Conservation (phyloP, 35 echinoderm and acorn worm genomes). For the Anneissia japonica region DNA sequence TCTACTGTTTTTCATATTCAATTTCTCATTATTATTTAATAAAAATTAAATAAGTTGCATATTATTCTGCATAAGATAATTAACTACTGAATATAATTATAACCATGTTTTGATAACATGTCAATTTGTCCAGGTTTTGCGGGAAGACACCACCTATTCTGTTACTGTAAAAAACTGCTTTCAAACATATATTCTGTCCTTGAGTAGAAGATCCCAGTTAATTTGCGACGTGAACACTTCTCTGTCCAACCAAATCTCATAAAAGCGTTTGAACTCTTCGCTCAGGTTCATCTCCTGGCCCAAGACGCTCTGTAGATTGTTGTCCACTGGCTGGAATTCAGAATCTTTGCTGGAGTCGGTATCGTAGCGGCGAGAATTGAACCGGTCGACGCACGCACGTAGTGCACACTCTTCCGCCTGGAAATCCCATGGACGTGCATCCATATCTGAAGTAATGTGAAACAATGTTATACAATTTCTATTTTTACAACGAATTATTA, state of each 20-base stretch:
- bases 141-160: too few relatives aligned
- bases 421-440: conserved; percentile 98
- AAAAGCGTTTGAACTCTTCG: conserved; percentile 92
- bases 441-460: conserved; percentile 70
- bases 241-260: conserved; percentile 93
- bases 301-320: conserved; percentile 91
- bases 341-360: conserved; percentile 49
- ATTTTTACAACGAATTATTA: too few relatives aligned
- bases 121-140: too few relatives aligned
- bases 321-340: conserved; percentile 73
- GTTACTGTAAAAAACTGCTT: too few relatives aligned
- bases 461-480: too few relatives aligned
- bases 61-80: too few relatives aligned
- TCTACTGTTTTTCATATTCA: too few relatives aligned
- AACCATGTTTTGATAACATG: too few relatives aligned
- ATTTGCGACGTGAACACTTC: conserved; percentile 97
- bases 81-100: too few relatives aligned
- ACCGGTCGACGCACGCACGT: conserved; percentile 85
- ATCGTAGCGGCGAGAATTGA: conserved; percentile 91
- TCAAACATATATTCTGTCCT: conserved; percentile 72
- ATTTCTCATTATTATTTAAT: too few relatives aligned
- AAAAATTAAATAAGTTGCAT: too few relatives aligned
- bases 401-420: conserved; percentile 98
- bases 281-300: conserved; percentile 83
- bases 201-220: conserved; percentile 91